Percentiles rank a stretch among this genome's conserved stretches.
Conservation (phyloP, 2,113 vertebrate genomes). For the Conger conger region DNA sequence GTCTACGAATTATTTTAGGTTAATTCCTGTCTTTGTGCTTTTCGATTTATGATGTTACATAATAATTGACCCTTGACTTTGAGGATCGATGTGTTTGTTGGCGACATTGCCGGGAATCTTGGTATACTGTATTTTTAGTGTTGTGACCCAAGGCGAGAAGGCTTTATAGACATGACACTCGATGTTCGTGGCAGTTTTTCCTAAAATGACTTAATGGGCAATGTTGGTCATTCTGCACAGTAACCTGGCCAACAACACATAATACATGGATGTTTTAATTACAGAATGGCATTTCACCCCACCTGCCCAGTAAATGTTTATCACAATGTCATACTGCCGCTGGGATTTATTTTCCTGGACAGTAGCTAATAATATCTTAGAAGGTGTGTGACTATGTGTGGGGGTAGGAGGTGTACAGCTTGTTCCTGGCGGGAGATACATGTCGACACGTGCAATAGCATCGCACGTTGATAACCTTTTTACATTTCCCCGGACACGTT, state of each 20-base stretch:
- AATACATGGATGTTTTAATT: too few relatives aligned
- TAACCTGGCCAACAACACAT: not conserved
- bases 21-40: not conserved
- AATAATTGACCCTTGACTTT: constrained; percentile 39
- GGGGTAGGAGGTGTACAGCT: not conserved
- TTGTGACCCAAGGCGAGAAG: not conserved
- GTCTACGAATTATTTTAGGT: not conserved
- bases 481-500: not conserved
- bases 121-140: constrained; percentile 31
- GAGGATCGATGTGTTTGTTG: too few relatives aligned
- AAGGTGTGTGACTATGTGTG: not conserved
- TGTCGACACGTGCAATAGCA: constrained; percentile 40
- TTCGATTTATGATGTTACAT: constrained; percentile 57
- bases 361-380: not conserved
- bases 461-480: not conserved
- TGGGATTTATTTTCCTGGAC: not conserved
- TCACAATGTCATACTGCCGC: not conserved
- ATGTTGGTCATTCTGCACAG: not conserved
- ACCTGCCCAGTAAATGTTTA: not conserved
- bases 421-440: constrained; percentile 42
- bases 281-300: not conserved
- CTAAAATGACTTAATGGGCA: not conserved
- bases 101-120: constrained; percentile 28
- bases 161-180: not conserved
- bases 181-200: not conserved